Base-by-base conservation (phyloP, 2,113 vertebrate species). In the Isichthys henryi region DNA sequence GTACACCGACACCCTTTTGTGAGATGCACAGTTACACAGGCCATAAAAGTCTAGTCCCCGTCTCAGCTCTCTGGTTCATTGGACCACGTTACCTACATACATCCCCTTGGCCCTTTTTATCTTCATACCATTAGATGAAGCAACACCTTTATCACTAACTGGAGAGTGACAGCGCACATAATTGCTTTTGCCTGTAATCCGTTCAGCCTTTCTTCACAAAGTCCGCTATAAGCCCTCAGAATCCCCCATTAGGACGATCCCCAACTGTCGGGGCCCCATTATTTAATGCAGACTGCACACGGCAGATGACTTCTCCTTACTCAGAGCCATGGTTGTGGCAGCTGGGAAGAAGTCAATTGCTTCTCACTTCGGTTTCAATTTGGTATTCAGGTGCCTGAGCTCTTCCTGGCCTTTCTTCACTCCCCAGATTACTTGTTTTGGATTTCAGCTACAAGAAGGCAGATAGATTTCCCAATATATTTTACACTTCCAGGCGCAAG, bases 311-410 rank as follows among this genome's bases (percentile, higher is more conserved):
- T 35, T 52, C 85, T 86, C 43, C 85, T 86, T 19, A 27, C 85
- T 86, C n/a, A 46, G 49, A 52, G 15, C 49, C 1, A 6, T 31
- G 45, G 49, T 31, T n/a, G 15, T 27, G 23, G 49, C 85, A 86
- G 85, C 49, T n/a, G 10, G 49, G 49, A 86, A 86, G 39, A 86
- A 86, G 85, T 86, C 85, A 53, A 52, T 52, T 86, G 85, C 48
- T 27, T 86, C 11, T 86, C 49, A 31, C 11, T 11, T 23, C 2
- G 49, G 85, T 52, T 86, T 52, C 85, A 86, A 53, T 52, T 52
- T 53, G 5, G 48, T 7, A 86, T 86, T 86, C 85, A 31, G 85
- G 49, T 31, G 27, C 49, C 49, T 31, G n/a, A 50, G 15, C 27
- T 7, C 5, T 3, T 52, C n/a, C 11, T 86, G 49, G 46, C 46